Base-by-base conservation (phyloP, 2,888 invertebrate species). In the Cremastinae sp. region DNA sequence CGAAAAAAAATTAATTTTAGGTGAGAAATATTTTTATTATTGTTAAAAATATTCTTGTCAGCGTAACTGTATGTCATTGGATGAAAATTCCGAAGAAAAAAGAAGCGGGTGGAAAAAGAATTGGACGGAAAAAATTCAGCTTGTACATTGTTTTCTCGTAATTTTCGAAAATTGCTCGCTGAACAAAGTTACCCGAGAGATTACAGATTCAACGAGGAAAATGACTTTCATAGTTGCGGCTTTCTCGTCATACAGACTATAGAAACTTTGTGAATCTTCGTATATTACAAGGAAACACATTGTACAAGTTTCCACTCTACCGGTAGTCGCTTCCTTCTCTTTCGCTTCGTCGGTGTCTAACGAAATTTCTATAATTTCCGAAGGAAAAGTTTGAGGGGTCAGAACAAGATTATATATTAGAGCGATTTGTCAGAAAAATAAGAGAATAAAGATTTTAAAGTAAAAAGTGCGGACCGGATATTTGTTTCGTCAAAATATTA, bases 361-460 rank as follows among this genome's bases (percentile, higher is more conserved):
- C n/a, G 18, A 14, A 47, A 16, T 5, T 47, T 18, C n/a, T 12
- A 45, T 28, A 28, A 28, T 28, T 28, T 28, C 28, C 28, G 28
- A 28, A 5, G 28, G 2, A 28, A 28, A 28, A 28, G 28, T 28
- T 28, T 5, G 5, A 2, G 2, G 28, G 28, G 28, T 3, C 5
- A 28, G 28, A 28, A 28, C 28, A 5, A 28, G 28, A 28, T 28
- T 28, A 3, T 28, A 5, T 28, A 28, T 2, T 28, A n/a, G 2
- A 28, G 28, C 28, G 34, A 34, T 45, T 56, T 12, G n/a, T 49
- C n/a, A 36, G 47, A 9, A 56, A 58, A 49, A 58, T 58, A 49
- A 47, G 49, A 34, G 68, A 70, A 70, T 74, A 49, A 66, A 66
- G 28, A 51, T 49, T 41, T 41, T 53, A 49, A 74, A 74, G 70